Evolutionary conservation across 2,888 invertebrate species (phyloP), one percentile per base, ranked within the genome.

Genomic region (Melikaiella ostensackeni): DNA sequence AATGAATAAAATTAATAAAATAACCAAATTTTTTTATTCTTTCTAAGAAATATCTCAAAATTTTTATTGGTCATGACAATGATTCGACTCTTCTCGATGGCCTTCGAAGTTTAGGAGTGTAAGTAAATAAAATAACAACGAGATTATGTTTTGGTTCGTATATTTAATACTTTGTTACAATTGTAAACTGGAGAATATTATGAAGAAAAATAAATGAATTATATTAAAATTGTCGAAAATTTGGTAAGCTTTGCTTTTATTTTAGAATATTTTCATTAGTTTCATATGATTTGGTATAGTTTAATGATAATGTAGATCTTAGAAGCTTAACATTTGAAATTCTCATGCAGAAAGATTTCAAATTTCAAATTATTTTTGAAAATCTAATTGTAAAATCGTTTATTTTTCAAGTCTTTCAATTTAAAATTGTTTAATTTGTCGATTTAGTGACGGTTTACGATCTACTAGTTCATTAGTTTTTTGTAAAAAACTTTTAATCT

Each of bases 101-200:
- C 57, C 27, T 59, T 59, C 27, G 57, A 27, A 24, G 24, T 27
- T 59, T 59, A 59, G 13, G 27, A 24, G 24, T 27, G 6, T 59
- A 35, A 50, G 50, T 70, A 70, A 70, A 50, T n/a, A 50, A 46
- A 50, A 30, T 27, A 46, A 46, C 24, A 70, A 70, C 3, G 5
- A 70, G 42, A 59, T 76, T 66, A 38, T 76, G 77, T 74, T 77
- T 83, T 75, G 75, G 79, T 82, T 84, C 82, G 78, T 83, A 83
- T 87, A 87, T 87, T 88, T 87, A 84, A 87, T 84, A 83, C 79
- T 82, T 86, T 86, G 83, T 84, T 88, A 86, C 80, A 79, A 85
- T 84, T 86, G 79, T 82, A 82, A 77, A 79, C 78, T 80, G 80
- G 79, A 84, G 78, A 85, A 79, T 82, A 84, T 79, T 85, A 82